A percentile compares a stretch with the other conserved stretches of the same genome.
Conservation (phyloP, 2,113 vertebrate species). For the Platichthys stellatus region DNA sequence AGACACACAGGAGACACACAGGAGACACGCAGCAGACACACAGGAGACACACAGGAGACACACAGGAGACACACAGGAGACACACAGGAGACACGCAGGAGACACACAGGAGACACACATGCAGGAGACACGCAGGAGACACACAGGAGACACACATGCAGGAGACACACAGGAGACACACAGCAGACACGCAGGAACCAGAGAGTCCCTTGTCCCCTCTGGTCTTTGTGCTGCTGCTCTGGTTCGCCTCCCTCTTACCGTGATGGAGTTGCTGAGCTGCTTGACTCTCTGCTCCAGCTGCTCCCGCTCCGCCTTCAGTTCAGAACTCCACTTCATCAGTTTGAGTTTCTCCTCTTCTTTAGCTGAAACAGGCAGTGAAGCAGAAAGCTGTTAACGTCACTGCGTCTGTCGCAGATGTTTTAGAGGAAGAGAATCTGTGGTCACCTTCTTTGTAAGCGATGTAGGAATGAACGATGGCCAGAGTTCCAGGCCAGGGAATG, state of each 20-base stretch:
- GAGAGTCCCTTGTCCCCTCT: too few species aligned
- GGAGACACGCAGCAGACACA: too few species aligned
- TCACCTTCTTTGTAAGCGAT: constrained; percentile 99
- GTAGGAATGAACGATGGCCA: constrained; percentile 99
- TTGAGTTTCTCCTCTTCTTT: constrained; percentile 99
- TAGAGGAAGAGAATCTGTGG: accelerated
- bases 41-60: too few species aligned
- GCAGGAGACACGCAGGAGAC: too few species aligned
- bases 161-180: too few species aligned
- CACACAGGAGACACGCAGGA: too few species aligned
- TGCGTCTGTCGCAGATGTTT: not conserved
- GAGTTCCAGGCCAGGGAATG: constrained; percentile 97
- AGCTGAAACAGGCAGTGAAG: constrained; percentile 77
- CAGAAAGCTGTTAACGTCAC: not conserved
- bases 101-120: too few species aligned
- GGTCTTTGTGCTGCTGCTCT: too few species aligned
- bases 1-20: too few species aligned
- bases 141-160: too few species aligned
- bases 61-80: too few species aligned
- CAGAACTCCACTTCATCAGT: constrained; percentile 97
- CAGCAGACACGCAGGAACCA: too few species aligned
- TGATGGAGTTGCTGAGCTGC: constrained; percentile 96
- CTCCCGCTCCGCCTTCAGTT: constrained; percentile 95
- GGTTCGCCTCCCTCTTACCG: constrained; percentile 79
- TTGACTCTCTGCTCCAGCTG: constrained; percentile 97